Evolutionary conservation across 2,113 vertebrate species (phyloP).

Genomic region (Columbina picui): DNA sequence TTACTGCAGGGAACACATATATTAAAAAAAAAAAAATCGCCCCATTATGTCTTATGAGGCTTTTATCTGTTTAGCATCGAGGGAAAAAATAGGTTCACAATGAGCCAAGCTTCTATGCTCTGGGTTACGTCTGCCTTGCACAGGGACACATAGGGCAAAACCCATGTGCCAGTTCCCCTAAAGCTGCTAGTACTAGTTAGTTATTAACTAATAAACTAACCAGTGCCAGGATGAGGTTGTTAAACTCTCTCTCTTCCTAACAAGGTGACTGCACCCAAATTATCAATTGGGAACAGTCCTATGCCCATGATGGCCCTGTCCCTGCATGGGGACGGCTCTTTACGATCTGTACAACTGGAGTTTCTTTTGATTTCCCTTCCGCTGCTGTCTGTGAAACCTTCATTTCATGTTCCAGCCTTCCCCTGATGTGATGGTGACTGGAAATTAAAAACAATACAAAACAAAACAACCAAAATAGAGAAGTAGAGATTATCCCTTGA

Average conservation of each 20-base stretch:
- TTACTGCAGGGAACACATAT: neutral
- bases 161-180: neutral
- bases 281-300: neutral
- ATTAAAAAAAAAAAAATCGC: neutral
- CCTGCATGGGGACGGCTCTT: neutral
- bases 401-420: neutral
- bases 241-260: neutral
- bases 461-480: neutral
- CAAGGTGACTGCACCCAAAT: neutral
- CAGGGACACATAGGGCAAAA: neutral
- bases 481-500: neutral
- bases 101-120: neutral
- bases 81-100: neutral
- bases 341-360: rapidly evolving
- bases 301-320: neutral
- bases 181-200: neutral
- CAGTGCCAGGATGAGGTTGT: neutral
- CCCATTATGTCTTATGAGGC: neutral
- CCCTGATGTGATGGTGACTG: neutral
- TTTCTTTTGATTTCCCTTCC: neutral
- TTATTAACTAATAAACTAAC: neutral
- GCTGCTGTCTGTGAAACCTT: neutral
- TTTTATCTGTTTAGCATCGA: neutral
- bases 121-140: neutral
- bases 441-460: neutral